phyloP scores from a whole-genome alignment of 2,113 vertebrate species.

The Meriones unguiculatus region DNA sequence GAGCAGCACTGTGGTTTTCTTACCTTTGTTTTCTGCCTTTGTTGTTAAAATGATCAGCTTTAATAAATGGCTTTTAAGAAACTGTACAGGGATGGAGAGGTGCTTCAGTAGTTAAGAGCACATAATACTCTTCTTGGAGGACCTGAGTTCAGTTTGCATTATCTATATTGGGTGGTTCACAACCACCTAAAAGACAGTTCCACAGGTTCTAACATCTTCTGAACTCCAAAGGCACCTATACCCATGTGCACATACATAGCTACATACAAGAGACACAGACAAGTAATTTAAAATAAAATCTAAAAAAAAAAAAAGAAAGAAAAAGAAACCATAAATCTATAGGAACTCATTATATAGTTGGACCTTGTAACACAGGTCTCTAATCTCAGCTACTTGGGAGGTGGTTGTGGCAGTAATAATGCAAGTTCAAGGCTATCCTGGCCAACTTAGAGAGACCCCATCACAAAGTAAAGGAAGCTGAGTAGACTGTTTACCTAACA shows the following conservation, averaged over 20 bases:
- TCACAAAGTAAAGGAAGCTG: neutral
- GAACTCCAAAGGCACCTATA: neutral
- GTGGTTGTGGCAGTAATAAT: neutral
- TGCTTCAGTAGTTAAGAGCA: neutral
- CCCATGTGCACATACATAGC: neutral
- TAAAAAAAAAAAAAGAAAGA: neutral
- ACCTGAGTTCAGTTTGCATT: neutral
- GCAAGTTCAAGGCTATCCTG: neutral
- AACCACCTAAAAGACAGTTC: neutral
- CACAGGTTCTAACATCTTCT: neutral
- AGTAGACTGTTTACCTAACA: neutral
- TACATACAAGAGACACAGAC: neutral
- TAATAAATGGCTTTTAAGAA: neutral
- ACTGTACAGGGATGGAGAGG: neutral
- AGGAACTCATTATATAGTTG: neutral
- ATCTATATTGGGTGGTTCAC: neutral
- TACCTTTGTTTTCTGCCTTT: neutral
- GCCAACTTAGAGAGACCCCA: neutral
- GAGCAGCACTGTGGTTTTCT: neutral
- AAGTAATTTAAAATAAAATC: neutral
- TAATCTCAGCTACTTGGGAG: neutral
- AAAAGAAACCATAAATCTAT: neutral
- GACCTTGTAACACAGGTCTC: neutral
- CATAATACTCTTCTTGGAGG: neutral
- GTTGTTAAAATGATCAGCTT: neutral